These are phyloP conservation scores for Porites lobata DNA, from an alignment of 92 coral and sea anemone genomes.

Conservation along the genomic window DNA sequence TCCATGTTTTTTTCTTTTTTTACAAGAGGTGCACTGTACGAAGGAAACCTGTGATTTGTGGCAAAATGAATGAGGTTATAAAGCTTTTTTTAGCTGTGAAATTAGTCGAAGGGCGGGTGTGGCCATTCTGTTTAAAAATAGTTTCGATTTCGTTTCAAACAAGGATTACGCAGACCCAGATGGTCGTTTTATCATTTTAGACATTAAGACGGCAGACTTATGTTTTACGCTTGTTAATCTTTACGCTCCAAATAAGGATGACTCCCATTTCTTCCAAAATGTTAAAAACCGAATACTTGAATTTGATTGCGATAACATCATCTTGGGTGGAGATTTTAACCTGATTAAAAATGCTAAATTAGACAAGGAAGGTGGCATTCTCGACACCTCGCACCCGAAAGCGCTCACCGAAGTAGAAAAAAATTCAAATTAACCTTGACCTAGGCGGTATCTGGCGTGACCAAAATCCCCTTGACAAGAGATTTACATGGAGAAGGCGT, in stretches of 20 bases:
- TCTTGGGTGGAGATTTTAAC: neutral
- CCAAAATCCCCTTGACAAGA: neutral
- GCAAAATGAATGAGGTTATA: no score
- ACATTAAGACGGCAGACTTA: neutral
- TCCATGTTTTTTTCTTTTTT: no score
- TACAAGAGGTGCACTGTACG: no score
- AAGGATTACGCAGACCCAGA: no score
- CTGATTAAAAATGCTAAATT: no score
- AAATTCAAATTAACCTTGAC: neutral
- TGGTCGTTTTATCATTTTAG: neutral
- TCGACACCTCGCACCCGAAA: neutral
- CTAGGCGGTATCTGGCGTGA: constrained; percentile 2
- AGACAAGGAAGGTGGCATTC: neutral
- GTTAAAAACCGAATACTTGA: neutral
- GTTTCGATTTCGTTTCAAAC: no score
- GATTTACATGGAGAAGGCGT: neutral
- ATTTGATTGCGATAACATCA: neutral
- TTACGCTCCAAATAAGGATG: constrained; percentile 14
- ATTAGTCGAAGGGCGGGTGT: no score
- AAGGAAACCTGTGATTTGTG: no score
- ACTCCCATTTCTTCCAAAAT: neutral
- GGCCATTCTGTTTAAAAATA: no score
- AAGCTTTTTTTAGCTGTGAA: no score
- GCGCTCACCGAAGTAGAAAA: neutral
- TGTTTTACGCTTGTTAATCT: constrained; percentile 2